phyloP scores from a whole-genome alignment of 2,797 vertebrate genomes.

The Sternarchorhynchus goeldii region DNA sequence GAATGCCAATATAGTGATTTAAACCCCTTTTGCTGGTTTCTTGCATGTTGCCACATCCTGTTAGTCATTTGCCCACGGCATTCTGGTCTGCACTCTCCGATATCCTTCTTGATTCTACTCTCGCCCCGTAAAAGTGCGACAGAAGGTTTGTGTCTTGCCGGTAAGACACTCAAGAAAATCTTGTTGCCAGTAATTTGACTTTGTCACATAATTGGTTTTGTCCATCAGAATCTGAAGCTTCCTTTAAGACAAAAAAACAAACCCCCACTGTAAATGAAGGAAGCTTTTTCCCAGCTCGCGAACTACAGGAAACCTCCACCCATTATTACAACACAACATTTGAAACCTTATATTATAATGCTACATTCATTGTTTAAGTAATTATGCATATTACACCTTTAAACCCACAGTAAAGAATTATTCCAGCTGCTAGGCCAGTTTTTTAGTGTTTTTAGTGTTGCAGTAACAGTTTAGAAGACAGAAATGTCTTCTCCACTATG shows the following conservation, averaged over 20 bases:
- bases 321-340: too few species aligned
- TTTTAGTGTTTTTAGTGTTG: background rate
- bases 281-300: too few species aligned
- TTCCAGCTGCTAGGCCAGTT: background rate
- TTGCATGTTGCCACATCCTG: constrained; percentile 44
- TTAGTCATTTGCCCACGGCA: constrained; percentile 37
- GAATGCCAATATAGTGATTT: constrained; percentile 34
- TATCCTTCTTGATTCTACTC: constrained; percentile 15
- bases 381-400: background rate
- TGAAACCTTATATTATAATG: too few species aligned
- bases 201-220: background rate
- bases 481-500: too few species aligned
- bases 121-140: background rate
- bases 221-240: too few species aligned
- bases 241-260: too few species aligned
- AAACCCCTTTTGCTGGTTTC: constrained; percentile 39
- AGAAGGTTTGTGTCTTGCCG: constrained; percentile 1
- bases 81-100: constrained; percentile 8
- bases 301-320: too few species aligned
- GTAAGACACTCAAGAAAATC: background rate
- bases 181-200: constrained; percentile 13
- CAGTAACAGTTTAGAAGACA: background rate
- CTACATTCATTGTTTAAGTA: too few species aligned
- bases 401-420: background rate
- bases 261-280: too few species aligned